A percentile compares a stretch with the other conserved stretches of the same genome.
These are phyloP conservation scores for Temnothorax nylanderi DNA, from an alignment of 1,140 invertebrate species.

Conservation along the genomic window DNA sequence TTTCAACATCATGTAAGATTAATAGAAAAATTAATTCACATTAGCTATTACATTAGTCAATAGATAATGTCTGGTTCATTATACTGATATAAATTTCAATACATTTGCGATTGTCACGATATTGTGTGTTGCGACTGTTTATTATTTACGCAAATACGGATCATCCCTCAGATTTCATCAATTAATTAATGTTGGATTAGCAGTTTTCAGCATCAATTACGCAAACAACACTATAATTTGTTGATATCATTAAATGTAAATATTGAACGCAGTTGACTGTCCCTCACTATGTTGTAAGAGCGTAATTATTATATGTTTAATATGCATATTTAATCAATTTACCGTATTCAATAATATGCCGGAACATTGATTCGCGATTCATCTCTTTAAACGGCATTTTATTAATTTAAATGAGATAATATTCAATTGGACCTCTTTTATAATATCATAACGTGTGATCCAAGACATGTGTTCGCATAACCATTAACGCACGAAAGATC, in stretches of 20 bases:
- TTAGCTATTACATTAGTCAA: not conserved
- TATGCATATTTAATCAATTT: conserved; percentile 59
- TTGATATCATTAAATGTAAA: conserved; percentile 56
- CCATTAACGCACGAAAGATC: not conserved
- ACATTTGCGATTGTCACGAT: conserved; percentile 40
- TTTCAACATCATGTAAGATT: not conserved
- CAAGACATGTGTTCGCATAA: not conserved
- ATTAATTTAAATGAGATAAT: conserved; percentile 45
- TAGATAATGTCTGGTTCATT: conserved; percentile 1
- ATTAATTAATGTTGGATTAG: conserved; percentile 59
- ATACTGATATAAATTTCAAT: conserved; percentile 52
- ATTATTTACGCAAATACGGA: conserved; percentile 56
- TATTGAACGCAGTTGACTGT: conserved; percentile 37
- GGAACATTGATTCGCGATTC: conserved; percentile 29
- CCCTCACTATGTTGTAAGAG: conserved; percentile 48
- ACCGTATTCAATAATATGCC: conserved; percentile 43
- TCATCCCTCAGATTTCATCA: conserved; percentile 54
- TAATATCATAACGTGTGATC: not conserved
- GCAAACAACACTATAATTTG: conserved; percentile 56
- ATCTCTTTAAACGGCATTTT: conserved; percentile 30
- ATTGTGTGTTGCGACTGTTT: conserved; percentile 24
- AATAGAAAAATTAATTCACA: conserved; percentile 7
- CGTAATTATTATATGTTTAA: conserved; percentile 58
- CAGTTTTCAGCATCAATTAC: conserved; percentile 60
- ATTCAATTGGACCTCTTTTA: conserved; percentile 24